Conservation (phyloP, 2,113 vertebrate species). For the Thomomys bottae region DNA sequence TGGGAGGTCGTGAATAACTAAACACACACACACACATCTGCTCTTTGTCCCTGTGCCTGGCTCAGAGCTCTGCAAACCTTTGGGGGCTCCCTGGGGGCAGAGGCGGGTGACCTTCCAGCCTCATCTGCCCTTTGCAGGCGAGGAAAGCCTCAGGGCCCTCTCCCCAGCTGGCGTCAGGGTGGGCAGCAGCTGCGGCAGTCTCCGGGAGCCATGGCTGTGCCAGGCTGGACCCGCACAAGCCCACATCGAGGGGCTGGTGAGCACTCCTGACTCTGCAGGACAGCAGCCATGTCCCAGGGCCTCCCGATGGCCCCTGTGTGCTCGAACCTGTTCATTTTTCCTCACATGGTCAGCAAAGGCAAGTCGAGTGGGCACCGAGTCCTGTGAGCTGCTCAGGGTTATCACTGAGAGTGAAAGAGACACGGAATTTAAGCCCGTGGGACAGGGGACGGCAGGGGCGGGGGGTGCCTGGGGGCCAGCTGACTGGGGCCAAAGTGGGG, state of each 20-base stretch:
- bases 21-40: neutral
- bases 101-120: neutral
- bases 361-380: no score
- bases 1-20: neutral
- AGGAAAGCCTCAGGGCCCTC: neutral
- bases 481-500: no score
- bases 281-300: neutral
- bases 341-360: no score
- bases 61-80: neutral
- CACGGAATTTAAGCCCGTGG: neutral
- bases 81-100: neutral
- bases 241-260: neutral
- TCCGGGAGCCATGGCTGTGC: neutral
- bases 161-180: no score
- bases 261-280: neutral
- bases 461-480: neutral
- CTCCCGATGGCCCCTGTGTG: rapidly evolving
- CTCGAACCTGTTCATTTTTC: neutral
- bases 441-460: no score
- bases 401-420: no score
- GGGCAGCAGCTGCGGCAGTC: no score
- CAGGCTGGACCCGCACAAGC: no score
- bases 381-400: neutral
- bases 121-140: neutral
- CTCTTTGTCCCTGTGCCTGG: neutral